A percentile compares a stretch with the other conserved stretches of the same genome.
These are phyloP conservation scores for Borostomias antarcticus DNA, from an alignment of 2,797 vertebrate species.

Conservation along the genomic window DNA sequence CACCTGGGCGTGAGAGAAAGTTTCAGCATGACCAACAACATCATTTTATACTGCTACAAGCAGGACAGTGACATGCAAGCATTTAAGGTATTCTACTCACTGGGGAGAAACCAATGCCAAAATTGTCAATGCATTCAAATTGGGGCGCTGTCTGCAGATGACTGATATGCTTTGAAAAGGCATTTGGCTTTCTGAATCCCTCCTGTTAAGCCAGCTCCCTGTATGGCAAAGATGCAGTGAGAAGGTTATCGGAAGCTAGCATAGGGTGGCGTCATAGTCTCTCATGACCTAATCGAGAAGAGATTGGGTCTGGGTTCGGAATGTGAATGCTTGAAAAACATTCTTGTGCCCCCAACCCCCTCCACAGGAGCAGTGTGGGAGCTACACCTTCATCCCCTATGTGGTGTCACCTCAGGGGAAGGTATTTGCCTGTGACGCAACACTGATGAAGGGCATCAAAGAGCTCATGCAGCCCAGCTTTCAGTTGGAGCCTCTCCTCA, in stretches of 20 bases:
- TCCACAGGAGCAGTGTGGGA: conserved; percentile 83
- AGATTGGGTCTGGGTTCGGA: too few species aligned
- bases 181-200: too few species aligned
- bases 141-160: too few species aligned
- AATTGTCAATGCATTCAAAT: not conserved
- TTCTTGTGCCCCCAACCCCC: too few species aligned
- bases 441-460: conserved; percentile 76
- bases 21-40: conserved; percentile 91
- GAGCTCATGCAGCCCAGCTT: conserved; percentile 83
- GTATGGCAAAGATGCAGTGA: too few species aligned
- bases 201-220: too few species aligned
- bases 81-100: conserved; percentile 74
- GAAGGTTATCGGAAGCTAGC: too few species aligned
- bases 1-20: conserved; percentile 90
- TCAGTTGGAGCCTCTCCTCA: conserved; percentile 80
- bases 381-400: conserved; percentile 89
- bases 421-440: conserved; percentile 82
- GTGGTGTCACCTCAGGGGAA: conserved; percentile 84
- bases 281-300: too few species aligned
- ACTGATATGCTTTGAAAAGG: too few species aligned
- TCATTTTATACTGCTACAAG: conserved; percentile 84
- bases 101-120: too few species aligned
- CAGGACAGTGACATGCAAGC: conserved; percentile 82
- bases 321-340: too few species aligned
- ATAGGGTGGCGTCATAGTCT: too few species aligned